Percentiles rank a stretch among this genome's conserved stretches.
Conservation (phyloP, 2,888 invertebrate species). For the Muschampia staudingeri region DNA sequence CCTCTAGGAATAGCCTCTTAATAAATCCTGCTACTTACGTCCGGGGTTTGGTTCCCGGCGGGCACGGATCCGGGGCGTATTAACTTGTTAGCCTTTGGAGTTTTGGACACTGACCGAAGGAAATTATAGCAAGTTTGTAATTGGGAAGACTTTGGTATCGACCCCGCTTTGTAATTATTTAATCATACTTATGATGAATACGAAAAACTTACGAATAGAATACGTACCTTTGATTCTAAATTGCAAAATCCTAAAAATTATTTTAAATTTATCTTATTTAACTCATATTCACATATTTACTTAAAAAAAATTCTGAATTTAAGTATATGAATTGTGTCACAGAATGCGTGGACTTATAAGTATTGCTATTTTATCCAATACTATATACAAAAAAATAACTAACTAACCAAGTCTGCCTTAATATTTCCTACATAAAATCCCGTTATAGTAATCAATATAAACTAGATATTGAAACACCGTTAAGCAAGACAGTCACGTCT, state of each 20-base stretch:
- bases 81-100: slow-evolving; percentile 75
- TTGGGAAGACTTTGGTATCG: neutral
- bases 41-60: slow-evolving; percentile 87
- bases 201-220: too few relatives aligned
- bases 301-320: too few relatives aligned
- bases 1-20: slow-evolving; percentile 87
- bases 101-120: slow-evolving; percentile 80
- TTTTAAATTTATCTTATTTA: too few relatives aligned
- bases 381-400: neutral
- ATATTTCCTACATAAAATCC: slow-evolving; percentile 23
- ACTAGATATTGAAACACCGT: slow-evolving; percentile 73
- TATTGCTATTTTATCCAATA: neutral
- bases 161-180: neutral
- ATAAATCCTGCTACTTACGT: slow-evolving; percentile 88
- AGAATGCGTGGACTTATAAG: too few relatives aligned
- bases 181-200: neutral
- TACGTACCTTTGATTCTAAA: neutral
- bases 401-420: neutral
- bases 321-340: too few relatives aligned
- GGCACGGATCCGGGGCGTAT: slow-evolving; percentile 80
- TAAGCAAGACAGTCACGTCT: slow-evolving; percentile 83
- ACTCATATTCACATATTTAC: too few relatives aligned
- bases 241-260: too few relatives aligned
- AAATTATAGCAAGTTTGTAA: slow-evolving; percentile 61
- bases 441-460: slow-evolving; percentile 38